phyloP scores from a whole-genome alignment of 2,797 vertebrate genomes.

The Pyrrhura leucotis region DNA sequence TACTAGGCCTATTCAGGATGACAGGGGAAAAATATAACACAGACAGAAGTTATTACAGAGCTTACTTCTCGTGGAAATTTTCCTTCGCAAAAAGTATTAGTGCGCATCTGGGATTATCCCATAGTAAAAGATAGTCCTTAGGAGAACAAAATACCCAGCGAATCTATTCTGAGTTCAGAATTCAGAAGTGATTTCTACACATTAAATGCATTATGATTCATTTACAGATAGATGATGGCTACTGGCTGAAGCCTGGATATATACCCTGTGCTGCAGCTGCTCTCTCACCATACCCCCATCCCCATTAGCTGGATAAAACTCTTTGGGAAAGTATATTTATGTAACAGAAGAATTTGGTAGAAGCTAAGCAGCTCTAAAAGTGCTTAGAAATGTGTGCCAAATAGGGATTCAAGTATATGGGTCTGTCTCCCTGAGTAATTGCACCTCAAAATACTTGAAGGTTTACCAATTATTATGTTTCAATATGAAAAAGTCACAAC shows the following conservation, averaged over 20 bases:
- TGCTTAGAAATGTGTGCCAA: constrained; percentile 40
- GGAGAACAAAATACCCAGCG: neutral
- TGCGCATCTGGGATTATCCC: neutral
- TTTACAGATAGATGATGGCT: neutral
- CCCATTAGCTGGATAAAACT: constrained; percentile 44
- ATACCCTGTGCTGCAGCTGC: neutral
- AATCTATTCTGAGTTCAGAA: neutral
- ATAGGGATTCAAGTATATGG: constrained; percentile 47
- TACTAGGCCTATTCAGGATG: neutral
- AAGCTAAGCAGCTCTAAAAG: constrained; percentile 61
- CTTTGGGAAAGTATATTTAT: constrained; percentile 43
- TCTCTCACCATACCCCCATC: neutral
- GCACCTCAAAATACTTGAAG: neutral
- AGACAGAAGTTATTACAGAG: neutral
- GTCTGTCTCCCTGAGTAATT: neutral
- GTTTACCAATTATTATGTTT: neutral
- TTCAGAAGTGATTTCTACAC: neutral
- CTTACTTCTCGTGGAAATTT: neutral
- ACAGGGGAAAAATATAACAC: neutral
- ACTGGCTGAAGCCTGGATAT: neutral
- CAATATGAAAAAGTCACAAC: neutral
- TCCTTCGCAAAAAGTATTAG: neutral
- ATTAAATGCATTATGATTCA: neutral
- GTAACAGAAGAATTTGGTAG: constrained; percentile 59
- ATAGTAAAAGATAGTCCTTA: neutral